These are phyloP conservation scores for Acrocephalus kingi DNA, from an alignment of 2,113 vertebrate genomes.

Conservation along the genomic window DNA sequence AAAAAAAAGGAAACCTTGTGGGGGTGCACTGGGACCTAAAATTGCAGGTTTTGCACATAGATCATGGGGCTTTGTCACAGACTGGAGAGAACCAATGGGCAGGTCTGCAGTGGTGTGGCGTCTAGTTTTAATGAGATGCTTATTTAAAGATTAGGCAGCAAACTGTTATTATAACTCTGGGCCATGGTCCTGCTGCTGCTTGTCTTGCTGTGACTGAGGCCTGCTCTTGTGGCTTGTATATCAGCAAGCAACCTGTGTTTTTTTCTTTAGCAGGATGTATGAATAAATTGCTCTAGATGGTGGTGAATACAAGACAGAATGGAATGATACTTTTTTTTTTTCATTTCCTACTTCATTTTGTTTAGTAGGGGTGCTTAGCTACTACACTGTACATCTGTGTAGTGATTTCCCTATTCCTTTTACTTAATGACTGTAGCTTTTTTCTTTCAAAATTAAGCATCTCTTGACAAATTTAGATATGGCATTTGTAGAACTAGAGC, in stretches of 20 bases:
- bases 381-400: not conserved
- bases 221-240: not conserved
- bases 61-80: not conserved
- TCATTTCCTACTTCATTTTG: not conserved
- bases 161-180: not conserved
- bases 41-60: not conserved
- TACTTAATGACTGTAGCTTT: not conserved
- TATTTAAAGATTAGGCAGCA: not conserved
- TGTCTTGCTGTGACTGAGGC: not conserved
- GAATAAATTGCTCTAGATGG: not conserved
- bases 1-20: not conserved
- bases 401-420: not conserved
- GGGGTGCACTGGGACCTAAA: not conserved
- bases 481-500: not conserved
- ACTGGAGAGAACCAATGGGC: not conserved
- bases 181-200: not conserved
- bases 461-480: not conserved
- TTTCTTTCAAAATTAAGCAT: not conserved
- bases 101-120: not conserved
- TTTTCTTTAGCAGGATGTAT: not conserved
- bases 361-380: not conserved
- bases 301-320: not conserved
- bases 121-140: not conserved
- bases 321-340: accelerated
- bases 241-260: not conserved